Base-by-base conservation (phyloP, 1,140 invertebrate genomes). In the Drosophila ohnishii region DNA sequence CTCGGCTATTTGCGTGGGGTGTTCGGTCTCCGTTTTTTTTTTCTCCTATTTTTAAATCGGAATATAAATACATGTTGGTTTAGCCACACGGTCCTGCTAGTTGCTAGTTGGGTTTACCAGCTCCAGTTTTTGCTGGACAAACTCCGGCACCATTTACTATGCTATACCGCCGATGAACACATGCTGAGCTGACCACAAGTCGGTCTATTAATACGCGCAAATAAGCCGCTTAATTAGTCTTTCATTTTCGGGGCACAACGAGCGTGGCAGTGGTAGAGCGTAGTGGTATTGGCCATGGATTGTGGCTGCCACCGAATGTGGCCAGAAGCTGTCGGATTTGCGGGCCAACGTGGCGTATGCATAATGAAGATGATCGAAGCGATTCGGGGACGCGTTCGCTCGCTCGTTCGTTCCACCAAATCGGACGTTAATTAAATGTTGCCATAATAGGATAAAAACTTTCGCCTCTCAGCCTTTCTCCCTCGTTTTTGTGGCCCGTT, bases 201-300 rank as follows among this genome's bases (percentile, higher is more conserved):
- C 63, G 84, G 84, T 87, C 84, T 88, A 88, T 87, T 86, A 86
- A 86, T 87, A 76, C 79, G 83, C 79, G 79, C 79, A 86, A 86
- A 86, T 86, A 86, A 86, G 83, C 83, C 84, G 84, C 83, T 86
- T 86, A 86, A 86, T 86, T 86, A 86, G 83, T 88, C 72, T 88
- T 86, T 73, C 83, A 86, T 87, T 86, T 88, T 69, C 69, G 75
- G 79, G 79, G 45, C 48, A 34, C 30, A 48, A 32, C 34, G 51
- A 45, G 28, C 37, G n/a, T 32, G 35, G 22, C 16, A 25, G n/a
- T 37, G 60, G 39, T 16, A n/a, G 47, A 5, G 47, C 45, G 11
- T 34, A 47, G 34, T 47, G 63, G 50, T 25, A 19, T 28, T 10
- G 40, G 51, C 25, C 61, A 63, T 63, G 61, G 61, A 63, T 63